Conservation (phyloP, 2,888 invertebrate species). For the Oligia strigilis region DNA sequence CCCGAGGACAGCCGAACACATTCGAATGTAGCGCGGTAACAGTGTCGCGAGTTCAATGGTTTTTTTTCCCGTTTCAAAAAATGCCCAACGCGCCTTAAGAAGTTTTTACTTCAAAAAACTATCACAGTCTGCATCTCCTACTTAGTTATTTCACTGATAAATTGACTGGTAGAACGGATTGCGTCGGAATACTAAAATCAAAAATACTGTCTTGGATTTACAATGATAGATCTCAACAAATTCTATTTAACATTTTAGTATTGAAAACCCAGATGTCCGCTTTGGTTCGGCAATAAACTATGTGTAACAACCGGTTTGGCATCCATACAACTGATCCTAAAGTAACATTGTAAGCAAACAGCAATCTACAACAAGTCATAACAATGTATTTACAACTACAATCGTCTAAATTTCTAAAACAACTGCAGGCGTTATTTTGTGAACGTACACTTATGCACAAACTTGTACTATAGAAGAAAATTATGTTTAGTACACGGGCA, state of each 20-base stretch:
- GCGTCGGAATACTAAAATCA: neutral
- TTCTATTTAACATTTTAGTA: neutral
- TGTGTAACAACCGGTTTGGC: neutral
- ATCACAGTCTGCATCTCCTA: neutral
- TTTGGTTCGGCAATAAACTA: constrained; percentile 1
- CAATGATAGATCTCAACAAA: neutral
- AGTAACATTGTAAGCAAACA: constrained; percentile 34
- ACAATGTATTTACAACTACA: constrained; percentile 57
- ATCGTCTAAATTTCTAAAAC: constrained; percentile 41
- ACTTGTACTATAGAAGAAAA: constrained; percentile 70
- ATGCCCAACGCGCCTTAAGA: too few relatives aligned
- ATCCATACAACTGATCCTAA: neutral
- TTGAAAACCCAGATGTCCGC: neutral
- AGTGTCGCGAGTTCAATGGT: too few relatives aligned
- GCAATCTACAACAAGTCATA: constrained; percentile 34
- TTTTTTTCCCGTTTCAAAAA: too few relatives aligned
- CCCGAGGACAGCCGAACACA: too few relatives aligned
- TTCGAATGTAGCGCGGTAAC: too few relatives aligned
- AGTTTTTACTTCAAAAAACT: neutral
- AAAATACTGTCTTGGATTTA: neutral
- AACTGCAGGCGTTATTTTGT: constrained; percentile 51
- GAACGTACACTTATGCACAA: constrained; percentile 56
- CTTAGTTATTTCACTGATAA: neutral
- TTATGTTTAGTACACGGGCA: constrained; percentile 71
- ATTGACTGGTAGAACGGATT: neutral